phyloP scores from a whole-genome alignment of 2,113 vertebrate genomes.

The Calyptommatus sinebrachiatus region DNA sequence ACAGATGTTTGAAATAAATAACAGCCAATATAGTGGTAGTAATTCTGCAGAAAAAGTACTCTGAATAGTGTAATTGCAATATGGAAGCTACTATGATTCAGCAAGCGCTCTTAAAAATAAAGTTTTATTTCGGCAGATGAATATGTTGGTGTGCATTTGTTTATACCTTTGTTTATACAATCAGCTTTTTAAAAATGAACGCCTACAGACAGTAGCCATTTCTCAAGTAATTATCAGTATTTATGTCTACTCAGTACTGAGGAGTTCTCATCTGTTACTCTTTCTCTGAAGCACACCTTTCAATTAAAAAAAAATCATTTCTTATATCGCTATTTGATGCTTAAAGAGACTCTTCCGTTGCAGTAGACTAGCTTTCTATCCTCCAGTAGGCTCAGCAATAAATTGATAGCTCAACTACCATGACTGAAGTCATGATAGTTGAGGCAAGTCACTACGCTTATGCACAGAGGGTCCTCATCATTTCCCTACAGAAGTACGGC shows the following conservation, averaged over 20 bases:
- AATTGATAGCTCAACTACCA: too few relatives aligned
- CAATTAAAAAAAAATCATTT: not conserved
- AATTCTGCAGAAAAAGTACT: too few relatives aligned
- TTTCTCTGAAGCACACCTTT: not conserved
- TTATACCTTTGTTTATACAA: not conserved
- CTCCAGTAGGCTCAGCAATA: too few relatives aligned
- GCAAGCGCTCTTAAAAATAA: not conserved
- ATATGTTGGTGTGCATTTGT: not conserved
- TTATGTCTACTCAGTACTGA: not conserved
- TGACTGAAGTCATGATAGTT: too few relatives aligned
- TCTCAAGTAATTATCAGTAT: not conserved
- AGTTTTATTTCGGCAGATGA: not conserved
- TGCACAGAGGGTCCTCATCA: too few relatives aligned
- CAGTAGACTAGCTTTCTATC: too few relatives aligned
- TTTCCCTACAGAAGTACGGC: too few relatives aligned
- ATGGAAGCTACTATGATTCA: not conserved
- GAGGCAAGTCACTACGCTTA: too few relatives aligned
- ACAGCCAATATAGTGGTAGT: too few relatives aligned
- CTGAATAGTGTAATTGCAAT: not conserved
- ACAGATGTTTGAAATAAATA: too few relatives aligned
- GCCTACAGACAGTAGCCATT: not conserved
- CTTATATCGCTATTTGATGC: not conserved
- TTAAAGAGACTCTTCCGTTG: too few relatives aligned
- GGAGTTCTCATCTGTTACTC: not conserved
- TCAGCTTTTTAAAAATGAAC: too few relatives aligned